A percentile compares a stretch with the other conserved stretches of the same genome.
Evolutionary conservation across 2,888 invertebrate species (phyloP).

Genomic region (Sussaba pulchella): DNA sequence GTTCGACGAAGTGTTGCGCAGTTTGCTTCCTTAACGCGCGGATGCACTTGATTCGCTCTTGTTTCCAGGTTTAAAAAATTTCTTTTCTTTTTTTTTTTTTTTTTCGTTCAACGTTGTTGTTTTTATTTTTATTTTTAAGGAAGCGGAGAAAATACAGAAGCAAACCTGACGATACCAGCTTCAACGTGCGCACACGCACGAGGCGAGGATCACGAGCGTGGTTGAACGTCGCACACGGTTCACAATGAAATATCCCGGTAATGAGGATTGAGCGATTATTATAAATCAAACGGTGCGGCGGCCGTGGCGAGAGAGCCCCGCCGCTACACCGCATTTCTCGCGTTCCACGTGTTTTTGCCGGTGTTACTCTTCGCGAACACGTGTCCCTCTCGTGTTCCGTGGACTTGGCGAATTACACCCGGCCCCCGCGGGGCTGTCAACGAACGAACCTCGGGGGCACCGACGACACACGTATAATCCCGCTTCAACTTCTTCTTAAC

Average conservation of each 20-base stretch:
- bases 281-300: constrained; percentile 80
- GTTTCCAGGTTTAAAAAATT: neutral
- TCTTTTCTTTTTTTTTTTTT: no score
- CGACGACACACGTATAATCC: no score
- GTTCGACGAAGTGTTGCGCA: constrained; percentile 53
- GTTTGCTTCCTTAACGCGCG: constrained; percentile 37
- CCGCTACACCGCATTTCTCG: constrained; percentile 77
- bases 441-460: no score
- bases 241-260: constrained; percentile 77
- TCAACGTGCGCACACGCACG: neutral
- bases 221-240: constrained; percentile 61
- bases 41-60: constrained; percentile 37
- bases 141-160: constrained; percentile 34
- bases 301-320: constrained; percentile 67
- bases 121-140: constrained; percentile 22
- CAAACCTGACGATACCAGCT: constrained; percentile 20
- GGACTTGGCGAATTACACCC: constrained; percentile 63
- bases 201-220: neutral
- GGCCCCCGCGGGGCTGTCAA: constrained; percentile 34
- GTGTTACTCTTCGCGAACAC: constrained; percentile 81
- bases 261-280: constrained; percentile 83
- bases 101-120: neutral
- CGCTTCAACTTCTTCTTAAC: no score
- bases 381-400: constrained; percentile 72
- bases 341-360: constrained; percentile 81